These are phyloP conservation scores for Bacillus rossius DNA, from an alignment of 1,140 invertebrate genomes.

Conservation along the genomic window DNA sequence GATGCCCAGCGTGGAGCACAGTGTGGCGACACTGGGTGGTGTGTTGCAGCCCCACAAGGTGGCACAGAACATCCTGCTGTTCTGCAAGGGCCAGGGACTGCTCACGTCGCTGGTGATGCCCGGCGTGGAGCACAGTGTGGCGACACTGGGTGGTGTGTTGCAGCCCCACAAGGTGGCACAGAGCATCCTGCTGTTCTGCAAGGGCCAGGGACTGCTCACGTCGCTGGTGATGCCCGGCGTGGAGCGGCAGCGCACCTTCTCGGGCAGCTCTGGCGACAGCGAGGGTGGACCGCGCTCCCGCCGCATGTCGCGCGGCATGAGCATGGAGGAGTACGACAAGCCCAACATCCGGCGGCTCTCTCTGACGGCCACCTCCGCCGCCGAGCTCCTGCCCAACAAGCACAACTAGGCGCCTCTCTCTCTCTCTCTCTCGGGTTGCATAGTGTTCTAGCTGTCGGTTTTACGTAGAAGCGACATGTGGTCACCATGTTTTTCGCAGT, in stretches of 20 bases:
- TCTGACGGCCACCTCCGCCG: slow-evolving; percentile 42
- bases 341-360: slow-evolving; percentile 69
- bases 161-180: slow-evolving; percentile 77
- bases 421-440: not conserved
- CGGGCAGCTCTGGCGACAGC: slow-evolving; percentile 46
- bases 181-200: slow-evolving; percentile 73
- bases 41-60: too few relatives aligned
- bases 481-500: too few relatives aligned
- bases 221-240: slow-evolving; percentile 65
- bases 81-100: too few relatives aligned
- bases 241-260: slow-evolving; percentile 53
- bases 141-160: slow-evolving; percentile 25
- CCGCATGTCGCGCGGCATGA: slow-evolving; percentile 58
- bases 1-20: too few relatives aligned
- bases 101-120: too few relatives aligned
- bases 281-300: slow-evolving; percentile 35
- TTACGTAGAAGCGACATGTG: too few relatives aligned
- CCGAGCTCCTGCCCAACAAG: slow-evolving; percentile 7
- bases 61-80: too few relatives aligned
- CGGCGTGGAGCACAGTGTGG: too few relatives aligned
- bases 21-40: too few relatives aligned
- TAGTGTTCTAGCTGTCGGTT: too few relatives aligned
- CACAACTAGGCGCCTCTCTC: slow-evolving; percentile 3
- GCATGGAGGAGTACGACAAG: slow-evolving; percentile 79
- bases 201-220: slow-evolving; percentile 70